These are phyloP conservation scores for Lithophane leautieri DNA, from an alignment of 2,888 invertebrate species.

Conservation along the genomic window DNA sequence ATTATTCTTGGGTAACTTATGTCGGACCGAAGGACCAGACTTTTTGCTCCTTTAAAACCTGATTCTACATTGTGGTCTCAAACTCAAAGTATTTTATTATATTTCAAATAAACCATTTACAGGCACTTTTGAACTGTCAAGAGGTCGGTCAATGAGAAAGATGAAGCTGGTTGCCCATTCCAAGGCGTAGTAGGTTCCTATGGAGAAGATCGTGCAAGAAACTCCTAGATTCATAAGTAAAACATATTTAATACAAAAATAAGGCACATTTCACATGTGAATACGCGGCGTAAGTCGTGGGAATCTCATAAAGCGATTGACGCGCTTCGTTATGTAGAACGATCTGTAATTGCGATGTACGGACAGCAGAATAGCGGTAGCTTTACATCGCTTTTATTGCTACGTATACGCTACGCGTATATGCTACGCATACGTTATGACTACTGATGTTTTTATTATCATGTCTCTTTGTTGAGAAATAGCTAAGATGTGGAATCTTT, in stretches of 20 bases:
- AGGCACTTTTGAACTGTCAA: no score
- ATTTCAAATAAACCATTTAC: no score
- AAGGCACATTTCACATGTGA: conserved; percentile 46
- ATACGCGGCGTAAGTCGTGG: conserved; percentile 68
- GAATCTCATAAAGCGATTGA: conserved; percentile 78
- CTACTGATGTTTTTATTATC: conserved; percentile 56
- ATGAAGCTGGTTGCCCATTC: no score
- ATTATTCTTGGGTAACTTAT: not conserved
- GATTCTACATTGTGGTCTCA: not conserved
- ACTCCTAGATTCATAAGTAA: not conserved
- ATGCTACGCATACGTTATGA: conserved; percentile 50
- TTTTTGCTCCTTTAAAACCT: not conserved
- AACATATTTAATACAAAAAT: conserved; percentile 33
- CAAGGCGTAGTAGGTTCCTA: no score
- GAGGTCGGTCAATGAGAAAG: no score
- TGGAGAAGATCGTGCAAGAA: no score
- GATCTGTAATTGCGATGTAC: conserved; percentile 75
- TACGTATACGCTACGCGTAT: no score
- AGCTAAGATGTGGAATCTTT: conserved; percentile 17
- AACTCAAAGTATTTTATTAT: no score
- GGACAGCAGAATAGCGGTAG: conserved; percentile 68
- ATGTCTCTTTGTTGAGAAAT: conserved; percentile 31
- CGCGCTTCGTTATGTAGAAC: conserved; percentile 80
- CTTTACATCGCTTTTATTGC: conserved; percentile 54
- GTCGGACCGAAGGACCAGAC: not conserved